A percentile compares a stretch with the other conserved stretches of the same genome.
These are phyloP conservation scores for Eupithecia centaureata DNA, from an alignment of 2,888 invertebrate species.

Conservation along the genomic window DNA sequence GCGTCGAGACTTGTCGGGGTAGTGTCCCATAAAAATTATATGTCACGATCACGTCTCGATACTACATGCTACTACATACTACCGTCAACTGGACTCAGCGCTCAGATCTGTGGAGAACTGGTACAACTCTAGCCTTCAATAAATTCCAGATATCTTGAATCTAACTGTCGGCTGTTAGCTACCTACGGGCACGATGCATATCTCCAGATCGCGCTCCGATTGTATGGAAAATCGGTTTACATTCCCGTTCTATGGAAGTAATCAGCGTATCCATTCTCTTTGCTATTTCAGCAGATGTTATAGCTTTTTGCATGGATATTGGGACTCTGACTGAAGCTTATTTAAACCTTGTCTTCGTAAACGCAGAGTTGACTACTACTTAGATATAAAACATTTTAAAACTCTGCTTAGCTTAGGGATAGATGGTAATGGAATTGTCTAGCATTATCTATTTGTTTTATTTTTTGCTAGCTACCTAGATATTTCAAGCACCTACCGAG, in stretches of 20 bases:
- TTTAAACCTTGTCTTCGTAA: not conserved
- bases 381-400: not conserved
- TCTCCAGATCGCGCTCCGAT: not conserved
- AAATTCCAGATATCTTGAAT: constrained; percentile 29
- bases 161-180: constrained; percentile 26
- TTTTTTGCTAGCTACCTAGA: not conserved
- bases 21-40: too few species aligned
- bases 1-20: too few species aligned
- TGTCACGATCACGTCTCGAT: too few species aligned
- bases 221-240: constrained; percentile 4
- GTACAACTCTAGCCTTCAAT: constrained; percentile 25
- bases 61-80: too few species aligned
- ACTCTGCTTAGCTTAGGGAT: not conserved
- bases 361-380: not conserved
- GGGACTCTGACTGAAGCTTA: not conserved
- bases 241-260: not conserved
- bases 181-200: constrained; percentile 4
- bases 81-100: too few species aligned
- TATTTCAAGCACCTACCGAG: not conserved
- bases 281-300: not conserved
- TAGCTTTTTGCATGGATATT: not conserved
- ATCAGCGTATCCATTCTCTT: constrained; percentile 2
- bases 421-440: too few species aligned
- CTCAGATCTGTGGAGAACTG: not conserved
- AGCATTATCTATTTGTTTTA: too few species aligned